Evolutionary conservation across 2,888 invertebrate genomes (phyloP).

Genomic region (Heteropelma amictum): DNA sequence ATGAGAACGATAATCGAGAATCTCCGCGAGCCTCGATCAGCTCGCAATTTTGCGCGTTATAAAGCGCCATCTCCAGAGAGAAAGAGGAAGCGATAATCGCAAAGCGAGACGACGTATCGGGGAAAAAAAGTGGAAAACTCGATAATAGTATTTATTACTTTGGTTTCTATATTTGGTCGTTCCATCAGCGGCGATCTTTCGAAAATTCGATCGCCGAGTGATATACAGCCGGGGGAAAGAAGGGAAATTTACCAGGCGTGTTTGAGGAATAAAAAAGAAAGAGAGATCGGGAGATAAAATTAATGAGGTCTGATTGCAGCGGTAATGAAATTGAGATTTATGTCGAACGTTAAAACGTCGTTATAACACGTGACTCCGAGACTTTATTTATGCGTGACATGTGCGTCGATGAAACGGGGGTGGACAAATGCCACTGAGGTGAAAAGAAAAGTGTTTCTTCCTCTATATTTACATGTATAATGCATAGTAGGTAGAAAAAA

Average conservation of each 20-base stretch:
- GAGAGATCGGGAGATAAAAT: neutral
- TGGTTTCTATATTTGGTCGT: no score
- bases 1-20: slow-evolving; percentile 7
- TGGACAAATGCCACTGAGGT: slow-evolving; percentile 11
- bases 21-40: neutral
- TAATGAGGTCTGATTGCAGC: neutral
- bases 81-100: no score
- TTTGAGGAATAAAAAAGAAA: no score
- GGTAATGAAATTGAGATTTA: neutral
- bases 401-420: neutral
- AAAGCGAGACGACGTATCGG: no score
- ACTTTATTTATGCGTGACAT: neutral
- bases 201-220: no score
- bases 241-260: no score
- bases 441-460: slow-evolving; percentile 19
- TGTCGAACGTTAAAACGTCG: neutral
- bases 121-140: no score
- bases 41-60: no score
- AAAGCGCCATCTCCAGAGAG: no score
- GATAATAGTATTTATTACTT: no score
- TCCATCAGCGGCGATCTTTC: no score
- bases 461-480: slow-evolving; percentile 1
- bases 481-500: neutral
- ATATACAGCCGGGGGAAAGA: no score
- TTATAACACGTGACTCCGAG: slow-evolving; percentile 14